phyloP scores from a whole-genome alignment of 2,888 invertebrate genomes.

The Eupithecia pulchellata region DNA sequence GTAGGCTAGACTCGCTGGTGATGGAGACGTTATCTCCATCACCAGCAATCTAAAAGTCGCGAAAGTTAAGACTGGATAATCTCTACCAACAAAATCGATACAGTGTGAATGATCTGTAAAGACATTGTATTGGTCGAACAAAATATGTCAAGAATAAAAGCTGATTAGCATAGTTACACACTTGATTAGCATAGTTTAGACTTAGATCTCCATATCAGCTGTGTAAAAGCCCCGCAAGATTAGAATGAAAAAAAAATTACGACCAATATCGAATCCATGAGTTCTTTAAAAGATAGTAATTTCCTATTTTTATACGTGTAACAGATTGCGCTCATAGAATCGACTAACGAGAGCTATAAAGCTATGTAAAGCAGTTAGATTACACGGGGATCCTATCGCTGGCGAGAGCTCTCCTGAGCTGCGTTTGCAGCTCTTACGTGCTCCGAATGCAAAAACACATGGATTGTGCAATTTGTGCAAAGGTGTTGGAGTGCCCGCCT shows the following conservation, averaged over 20 bases:
- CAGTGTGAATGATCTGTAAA: no score
- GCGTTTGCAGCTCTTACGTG: conserved; percentile 50
- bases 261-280: background rate
- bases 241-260: background rate
- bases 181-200: background rate
- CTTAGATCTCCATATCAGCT: background rate
- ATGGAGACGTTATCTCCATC: no score
- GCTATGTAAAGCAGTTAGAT: conserved; percentile 47
- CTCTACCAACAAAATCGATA: no score
- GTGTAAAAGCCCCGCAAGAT: background rate
- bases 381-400: conserved; percentile 44
- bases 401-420: conserved; percentile 44
- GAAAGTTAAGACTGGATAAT: no score
- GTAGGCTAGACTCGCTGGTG: no score
- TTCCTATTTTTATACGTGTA: background rate
- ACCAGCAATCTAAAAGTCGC: no score
- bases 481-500: conserved; percentile 44
- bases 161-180: background rate
- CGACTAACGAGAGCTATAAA: conserved; percentile 44
- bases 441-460: conserved; percentile 48
- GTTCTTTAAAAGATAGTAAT: background rate
- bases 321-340: conserved; percentile 33
- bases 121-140: no score
- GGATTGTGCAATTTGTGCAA: conserved; percentile 48
- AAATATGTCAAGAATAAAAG: background rate